These are phyloP conservation scores for Cephalotes varians DNA, from an alignment of 2,888 invertebrate genomes.

Conservation along the genomic window DNA sequence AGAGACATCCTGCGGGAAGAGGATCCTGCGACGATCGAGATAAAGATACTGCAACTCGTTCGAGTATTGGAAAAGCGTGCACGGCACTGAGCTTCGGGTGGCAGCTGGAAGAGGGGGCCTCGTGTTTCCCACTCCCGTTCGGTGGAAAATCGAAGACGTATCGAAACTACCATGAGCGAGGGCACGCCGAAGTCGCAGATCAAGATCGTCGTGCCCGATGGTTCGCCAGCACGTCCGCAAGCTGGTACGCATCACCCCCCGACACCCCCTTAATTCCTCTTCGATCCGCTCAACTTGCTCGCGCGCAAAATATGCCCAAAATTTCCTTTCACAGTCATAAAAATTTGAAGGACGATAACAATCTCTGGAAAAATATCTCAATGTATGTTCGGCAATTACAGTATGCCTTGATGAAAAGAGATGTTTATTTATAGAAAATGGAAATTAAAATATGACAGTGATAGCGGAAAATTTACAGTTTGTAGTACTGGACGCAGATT, in stretches of 20 bases:
- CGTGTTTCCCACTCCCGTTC: conserved; percentile 42
- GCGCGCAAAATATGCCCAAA: background rate
- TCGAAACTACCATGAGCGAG: conserved; percentile 79
- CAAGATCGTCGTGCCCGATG: conserved; percentile 73
- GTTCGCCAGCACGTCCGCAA: conserved; percentile 78
- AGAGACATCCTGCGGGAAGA: background rate
- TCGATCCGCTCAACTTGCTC: background rate
- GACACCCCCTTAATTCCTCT: background rate
- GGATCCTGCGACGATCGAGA: conserved; percentile 30
- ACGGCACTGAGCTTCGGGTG: conserved; percentile 51
- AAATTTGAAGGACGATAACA: background rate
- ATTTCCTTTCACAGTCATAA: background rate
- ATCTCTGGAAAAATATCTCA: background rate
- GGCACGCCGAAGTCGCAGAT: conserved; percentile 78
- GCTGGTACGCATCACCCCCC: conserved; percentile 77
- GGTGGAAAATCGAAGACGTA: conserved; percentile 64
- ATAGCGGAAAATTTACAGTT: background rate
- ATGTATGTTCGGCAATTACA: background rate
- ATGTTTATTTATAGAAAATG: background rate
- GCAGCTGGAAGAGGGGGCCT: conserved; percentile 56
- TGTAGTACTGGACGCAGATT: background rate
- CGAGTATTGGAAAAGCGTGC: conserved; percentile 32
- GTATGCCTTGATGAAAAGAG: background rate
- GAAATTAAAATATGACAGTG: background rate
- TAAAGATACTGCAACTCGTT: background rate